phyloP scores from a whole-genome alignment of 2,113 vertebrate species.

The Gulo gulo region DNA sequence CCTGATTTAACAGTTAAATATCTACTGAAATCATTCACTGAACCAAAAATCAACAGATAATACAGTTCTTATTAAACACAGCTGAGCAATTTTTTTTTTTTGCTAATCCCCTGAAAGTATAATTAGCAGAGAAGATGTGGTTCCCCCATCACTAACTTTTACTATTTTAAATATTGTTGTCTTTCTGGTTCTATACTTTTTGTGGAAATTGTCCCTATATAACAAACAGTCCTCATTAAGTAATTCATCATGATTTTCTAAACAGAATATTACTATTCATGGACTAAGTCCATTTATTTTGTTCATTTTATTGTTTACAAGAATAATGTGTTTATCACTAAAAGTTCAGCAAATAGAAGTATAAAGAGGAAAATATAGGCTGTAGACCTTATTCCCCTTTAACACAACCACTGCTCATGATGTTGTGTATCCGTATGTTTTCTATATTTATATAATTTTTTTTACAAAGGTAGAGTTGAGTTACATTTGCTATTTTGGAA shows the following conservation, averaged over 20 bases:
- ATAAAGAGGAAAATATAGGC: conserved; percentile 12
- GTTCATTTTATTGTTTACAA: conserved; percentile 13
- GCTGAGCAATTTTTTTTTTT: conserved; percentile 21
- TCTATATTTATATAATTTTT: not conserved
- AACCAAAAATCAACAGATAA: conserved; percentile 1
- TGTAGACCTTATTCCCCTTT: not conserved
- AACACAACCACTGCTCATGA: not conserved
- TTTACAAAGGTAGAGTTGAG: conserved; percentile 28
- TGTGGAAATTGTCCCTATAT: not conserved
- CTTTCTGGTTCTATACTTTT: conserved; percentile 23
- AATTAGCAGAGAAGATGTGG: not conserved
- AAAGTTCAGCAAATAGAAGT: conserved; percentile 31
- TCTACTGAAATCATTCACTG: conserved; percentile 22
- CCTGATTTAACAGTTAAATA: not conserved
- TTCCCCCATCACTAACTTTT: conserved; percentile 8
- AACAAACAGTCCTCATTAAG: not conserved
- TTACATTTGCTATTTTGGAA: not conserved
- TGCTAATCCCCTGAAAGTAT: not conserved
- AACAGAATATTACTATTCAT: conserved; percentile 5
- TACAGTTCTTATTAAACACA: not conserved
- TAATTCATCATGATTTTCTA: conserved; percentile 15
- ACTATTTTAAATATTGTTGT: conserved; percentile 19
- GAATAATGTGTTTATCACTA: not conserved
- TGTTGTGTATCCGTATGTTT: not conserved
- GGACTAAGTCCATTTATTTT: not conserved